Base-by-base conservation (phyloP, 1,140 invertebrate genomes). In the Drosophila setifemur region DNA sequence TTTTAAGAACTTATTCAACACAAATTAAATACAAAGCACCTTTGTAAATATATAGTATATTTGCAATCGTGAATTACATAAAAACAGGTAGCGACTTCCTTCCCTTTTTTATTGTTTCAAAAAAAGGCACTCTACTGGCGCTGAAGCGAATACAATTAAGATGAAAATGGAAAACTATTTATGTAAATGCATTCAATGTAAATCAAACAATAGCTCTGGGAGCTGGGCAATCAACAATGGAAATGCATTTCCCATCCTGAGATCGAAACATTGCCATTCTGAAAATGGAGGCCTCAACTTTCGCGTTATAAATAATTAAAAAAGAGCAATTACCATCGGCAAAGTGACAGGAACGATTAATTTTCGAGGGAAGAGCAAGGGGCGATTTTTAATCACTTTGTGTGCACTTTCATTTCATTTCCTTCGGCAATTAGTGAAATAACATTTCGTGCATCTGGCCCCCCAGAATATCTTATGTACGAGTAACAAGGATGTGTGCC, bases 391-490 rank as follows among this genome's bases (percentile, higher is more conserved):
- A 66, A 66, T 66, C 63, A 64, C 57, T 40, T 39, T 29, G 40
- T n/a, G 25, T 35, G 55, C 19, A 21, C 40, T 48, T 66, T 64
- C 31, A 31, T 64, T 66, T 66, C 19, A 49, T 66, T 64, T 66
- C 64, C 50, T 26, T 16, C 25, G 21, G 11, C 40, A 70, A 60
- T 44, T 58, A 54, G 44, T 26, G 19, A 69, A 66, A 52, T 31
- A 52, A 68, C 18, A 16, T 45, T 74, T 48, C 25, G 18, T 1
- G 9, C 16, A 9, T 14, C 9, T 23, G 4, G n/a, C n/a, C 11
- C 12, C 39, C 25, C 39, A 31, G 18, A 21, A 2, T 9, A 21
- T 45, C 11, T 28, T 64, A 8, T n/a, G n/a, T n/a, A n/a, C n/a
- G n/a, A n/a, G n/a, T n/a, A n/a, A n/a, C n/a, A n/a, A n/a, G n/a